Evolutionary conservation across 1,140 invertebrate species (phyloP).

Genomic region (Drosophila sucinea): DNA sequence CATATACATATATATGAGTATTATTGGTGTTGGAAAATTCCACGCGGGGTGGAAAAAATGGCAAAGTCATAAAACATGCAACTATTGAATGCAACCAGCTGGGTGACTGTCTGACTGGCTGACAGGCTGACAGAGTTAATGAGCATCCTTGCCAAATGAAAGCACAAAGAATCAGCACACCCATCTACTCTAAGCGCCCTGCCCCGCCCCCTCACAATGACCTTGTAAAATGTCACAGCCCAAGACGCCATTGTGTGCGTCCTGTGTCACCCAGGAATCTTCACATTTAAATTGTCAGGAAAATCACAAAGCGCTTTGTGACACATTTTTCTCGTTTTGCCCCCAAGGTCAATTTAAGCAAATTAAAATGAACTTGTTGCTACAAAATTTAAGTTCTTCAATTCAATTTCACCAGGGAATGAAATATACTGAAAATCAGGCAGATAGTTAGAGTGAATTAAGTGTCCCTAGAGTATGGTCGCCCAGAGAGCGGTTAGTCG

Average conservation of each 20-base stretch:
- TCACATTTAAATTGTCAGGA: constrained; percentile 69
- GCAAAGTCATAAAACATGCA: constrained; percentile 53
- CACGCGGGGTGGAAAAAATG: constrained; percentile 13
- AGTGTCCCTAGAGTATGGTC: no score
- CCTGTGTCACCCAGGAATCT: constrained; percentile 59
- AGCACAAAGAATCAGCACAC: neutral
- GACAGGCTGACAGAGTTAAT: constrained; percentile 45
- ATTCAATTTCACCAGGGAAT: no score
- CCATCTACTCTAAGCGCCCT: neutral
- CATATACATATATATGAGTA: neutral
- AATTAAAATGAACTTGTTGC: neutral
- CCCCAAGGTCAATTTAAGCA: constrained; percentile 35
- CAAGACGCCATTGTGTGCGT: constrained; percentile 33
- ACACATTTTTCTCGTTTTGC: constrained; percentile 68
- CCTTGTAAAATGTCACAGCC: constrained; percentile 71
- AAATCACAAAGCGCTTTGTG: constrained; percentile 21
- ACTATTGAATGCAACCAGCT: constrained; percentile 40
- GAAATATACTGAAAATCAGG: no score
- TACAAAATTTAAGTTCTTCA: neutral
- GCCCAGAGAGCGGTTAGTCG: no score
- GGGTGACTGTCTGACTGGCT: neutral
- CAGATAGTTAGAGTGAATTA: no score
- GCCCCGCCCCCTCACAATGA: constrained; percentile 45
- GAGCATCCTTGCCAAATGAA: constrained; percentile 14
- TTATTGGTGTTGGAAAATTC: constrained; percentile 53